A percentile compares a stretch with the other conserved stretches of the same genome.
These are phyloP conservation scores for Balanococcus diminutus DNA, from an alignment of 2,888 invertebrate species.

Conservation along the genomic window DNA sequence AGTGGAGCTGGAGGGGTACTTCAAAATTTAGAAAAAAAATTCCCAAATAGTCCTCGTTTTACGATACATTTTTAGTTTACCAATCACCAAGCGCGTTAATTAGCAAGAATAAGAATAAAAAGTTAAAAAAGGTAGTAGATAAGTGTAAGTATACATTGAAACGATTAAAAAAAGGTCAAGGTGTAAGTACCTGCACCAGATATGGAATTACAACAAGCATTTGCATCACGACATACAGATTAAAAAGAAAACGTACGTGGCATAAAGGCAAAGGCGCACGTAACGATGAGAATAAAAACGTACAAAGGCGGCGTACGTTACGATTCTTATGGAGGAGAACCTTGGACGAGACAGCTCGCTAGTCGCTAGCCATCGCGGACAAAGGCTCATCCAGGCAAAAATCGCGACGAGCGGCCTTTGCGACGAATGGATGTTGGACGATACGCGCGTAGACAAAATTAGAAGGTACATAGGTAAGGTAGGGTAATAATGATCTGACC, in stretches of 20 bases:
- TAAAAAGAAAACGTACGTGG: not conserved
- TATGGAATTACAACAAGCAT: not conserved
- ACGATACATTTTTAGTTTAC: too few relatives aligned
- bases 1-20: too few relatives aligned
- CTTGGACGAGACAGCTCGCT: not conserved
- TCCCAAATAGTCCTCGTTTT: too few relatives aligned
- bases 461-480: not conserved
- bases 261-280: not conserved
- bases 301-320: not conserved
- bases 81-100: too few relatives aligned
- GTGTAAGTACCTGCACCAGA: too few relatives aligned
- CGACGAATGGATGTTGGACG: not conserved
- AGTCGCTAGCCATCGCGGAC: too few relatives aligned
- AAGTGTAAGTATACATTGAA: too few relatives aligned
- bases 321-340: not conserved
- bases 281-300: not conserved
- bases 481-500: slow-evolving; percentile 64
- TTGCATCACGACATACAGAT: slow-evolving; percentile 38
- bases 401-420: not conserved
- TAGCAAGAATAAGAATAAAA: too few relatives aligned
- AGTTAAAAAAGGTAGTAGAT: too few relatives aligned
- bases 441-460: not conserved
- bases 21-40: too few relatives aligned
- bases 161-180: too few relatives aligned
- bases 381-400: not conserved